These are phyloP conservation scores for Colostygia pectinataria DNA, from an alignment of 2,888 invertebrate species.

Conservation along the genomic window DNA sequence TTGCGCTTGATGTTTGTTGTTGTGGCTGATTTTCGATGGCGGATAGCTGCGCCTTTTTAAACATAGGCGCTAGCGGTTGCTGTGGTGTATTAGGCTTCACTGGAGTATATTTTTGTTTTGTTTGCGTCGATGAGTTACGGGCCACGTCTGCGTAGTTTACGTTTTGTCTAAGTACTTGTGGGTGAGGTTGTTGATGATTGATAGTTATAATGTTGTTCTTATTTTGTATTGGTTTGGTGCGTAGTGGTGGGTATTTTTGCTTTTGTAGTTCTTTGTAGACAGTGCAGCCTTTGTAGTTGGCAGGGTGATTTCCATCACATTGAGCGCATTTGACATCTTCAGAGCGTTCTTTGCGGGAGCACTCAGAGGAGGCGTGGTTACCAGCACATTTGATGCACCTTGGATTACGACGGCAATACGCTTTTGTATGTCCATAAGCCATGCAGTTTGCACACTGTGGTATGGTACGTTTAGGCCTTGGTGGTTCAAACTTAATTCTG, in stretches of 20 bases:
- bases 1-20: background rate
- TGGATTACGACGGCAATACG: background rate
- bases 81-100: background rate
- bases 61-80: background rate
- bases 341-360: background rate
- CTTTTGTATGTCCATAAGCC: background rate
- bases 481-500: background rate
- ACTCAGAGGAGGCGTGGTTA: no score
- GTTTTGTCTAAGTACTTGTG: background rate
- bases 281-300: no score
- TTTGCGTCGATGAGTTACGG: background rate
- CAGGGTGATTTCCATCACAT: slow-evolving; percentile 1
- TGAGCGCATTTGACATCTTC: background rate
- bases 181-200: background rate
- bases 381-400: background rate
- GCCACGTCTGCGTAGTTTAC: background rate
- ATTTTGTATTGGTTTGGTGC: background rate
- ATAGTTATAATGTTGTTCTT: background rate
- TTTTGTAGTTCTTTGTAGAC: slow-evolving; percentile 1
- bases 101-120: background rate
- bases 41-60: no score
- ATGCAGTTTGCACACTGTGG: slow-evolving; percentile 1
- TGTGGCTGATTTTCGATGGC: no score
- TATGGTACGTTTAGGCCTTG: background rate
- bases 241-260: slow-evolving; percentile 1